phyloP scores from a whole-genome alignment of 2,888 invertebrate species.

The Prionchulus punctatus region DNA sequence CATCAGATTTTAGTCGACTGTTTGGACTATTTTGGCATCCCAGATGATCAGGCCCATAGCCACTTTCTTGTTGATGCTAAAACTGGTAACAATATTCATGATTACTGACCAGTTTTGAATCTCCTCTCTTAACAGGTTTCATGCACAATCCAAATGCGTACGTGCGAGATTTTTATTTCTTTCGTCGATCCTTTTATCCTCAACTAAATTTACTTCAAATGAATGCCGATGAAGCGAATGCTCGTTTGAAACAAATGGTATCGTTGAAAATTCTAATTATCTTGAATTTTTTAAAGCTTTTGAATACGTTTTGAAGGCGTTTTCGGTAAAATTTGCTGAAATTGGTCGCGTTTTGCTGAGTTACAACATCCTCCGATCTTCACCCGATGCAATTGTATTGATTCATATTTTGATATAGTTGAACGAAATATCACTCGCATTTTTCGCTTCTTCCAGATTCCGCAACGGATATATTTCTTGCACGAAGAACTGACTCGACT shows the following conservation, averaged over 20 bases:
- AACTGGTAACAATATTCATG: conserved; percentile 54
- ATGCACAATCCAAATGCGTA: conserved; percentile 87
- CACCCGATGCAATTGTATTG: conserved; percentile 30
- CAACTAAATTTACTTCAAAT: conserved; percentile 81
- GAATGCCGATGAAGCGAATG: conserved; percentile 75
- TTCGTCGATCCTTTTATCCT: conserved; percentile 91
- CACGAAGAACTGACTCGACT: conserved; percentile 97
- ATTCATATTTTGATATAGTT: too few relatives aligned
- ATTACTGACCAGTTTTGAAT: neutral
- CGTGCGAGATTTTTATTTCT: conserved; percentile 85
- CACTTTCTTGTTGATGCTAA: conserved; percentile 95
- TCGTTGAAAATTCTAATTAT: neutral
- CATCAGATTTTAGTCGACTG: conserved; percentile 83
- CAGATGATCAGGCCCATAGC: conserved; percentile 66
- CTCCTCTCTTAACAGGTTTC: conserved; percentile 52
- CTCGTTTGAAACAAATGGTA: conserved; percentile 46
- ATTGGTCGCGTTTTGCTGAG: conserved; percentile 62
- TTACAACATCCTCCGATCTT: conserved; percentile 34
- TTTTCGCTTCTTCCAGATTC: conserved; percentile 46
- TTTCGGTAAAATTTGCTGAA: conserved; percentile 84
- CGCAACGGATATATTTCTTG: conserved; percentile 88
- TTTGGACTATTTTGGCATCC: conserved; percentile 88
- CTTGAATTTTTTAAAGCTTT: neutral
- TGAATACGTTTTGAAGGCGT: conserved; percentile 40
- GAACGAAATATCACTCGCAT: too few relatives aligned